These are phyloP conservation scores for Alexandromys oeconomus DNA, from an alignment of 2,797 vertebrate species.

Conservation along the genomic window DNA sequence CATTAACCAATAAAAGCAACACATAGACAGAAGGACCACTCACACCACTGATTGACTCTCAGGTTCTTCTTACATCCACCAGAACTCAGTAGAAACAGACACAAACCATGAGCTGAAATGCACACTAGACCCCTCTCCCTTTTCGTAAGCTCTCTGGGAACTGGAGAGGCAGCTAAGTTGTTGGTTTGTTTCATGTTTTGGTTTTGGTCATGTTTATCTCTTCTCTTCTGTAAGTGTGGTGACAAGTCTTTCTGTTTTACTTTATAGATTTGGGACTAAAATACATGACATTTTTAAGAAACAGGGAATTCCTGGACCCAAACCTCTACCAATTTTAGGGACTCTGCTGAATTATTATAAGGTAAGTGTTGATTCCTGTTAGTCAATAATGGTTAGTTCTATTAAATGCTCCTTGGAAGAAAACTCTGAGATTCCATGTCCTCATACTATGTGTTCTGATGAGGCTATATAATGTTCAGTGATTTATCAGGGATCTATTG, in stretches of 20 bases:
- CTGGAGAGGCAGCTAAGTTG: not conserved
- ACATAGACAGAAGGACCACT: no score
- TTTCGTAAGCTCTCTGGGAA: not conserved
- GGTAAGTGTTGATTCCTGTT: conserved; percentile 11
- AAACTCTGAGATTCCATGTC: not conserved
- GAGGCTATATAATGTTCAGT: fast-evolving
- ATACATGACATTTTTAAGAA: conserved; percentile 67
- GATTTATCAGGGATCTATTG: not conserved
- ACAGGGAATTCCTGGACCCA: conserved; percentile 65
- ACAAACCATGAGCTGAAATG: not conserved
- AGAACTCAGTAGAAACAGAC: not conserved
- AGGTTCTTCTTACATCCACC: not conserved
- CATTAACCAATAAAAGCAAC: no score
- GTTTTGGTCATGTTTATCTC: not conserved
- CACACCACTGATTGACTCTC: no score
- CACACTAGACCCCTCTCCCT: not conserved
- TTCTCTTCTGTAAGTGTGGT: no score
- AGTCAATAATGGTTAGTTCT: not conserved
- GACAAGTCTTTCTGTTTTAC: not conserved
- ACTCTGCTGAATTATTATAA: not conserved
- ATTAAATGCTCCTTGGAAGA: not conserved
- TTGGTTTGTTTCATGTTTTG: not conserved
- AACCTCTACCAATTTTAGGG: conserved; percentile 58
- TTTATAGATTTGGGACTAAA: conserved; percentile 46
- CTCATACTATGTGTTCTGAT: not conserved